Conservation (phyloP, 2,888 invertebrate genomes). For the Chrysolina haemoptera region DNA sequence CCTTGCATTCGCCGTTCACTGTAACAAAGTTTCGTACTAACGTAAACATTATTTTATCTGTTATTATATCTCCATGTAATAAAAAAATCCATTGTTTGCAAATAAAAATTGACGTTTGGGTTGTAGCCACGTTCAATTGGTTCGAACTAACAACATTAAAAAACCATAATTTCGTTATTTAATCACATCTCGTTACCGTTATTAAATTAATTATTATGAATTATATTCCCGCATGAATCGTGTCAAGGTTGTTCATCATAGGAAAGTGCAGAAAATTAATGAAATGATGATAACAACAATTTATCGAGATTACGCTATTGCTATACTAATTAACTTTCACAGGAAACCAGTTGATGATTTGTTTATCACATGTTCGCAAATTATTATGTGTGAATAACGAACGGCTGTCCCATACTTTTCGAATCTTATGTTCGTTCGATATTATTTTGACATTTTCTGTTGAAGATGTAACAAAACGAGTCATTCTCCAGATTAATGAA, state of each 20-base stretch:
- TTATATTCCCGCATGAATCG: constrained; percentile 19
- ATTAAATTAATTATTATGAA: constrained; percentile 27
- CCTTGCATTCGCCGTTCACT: too few species aligned
- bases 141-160: constrained; percentile 9
- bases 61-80: too few species aligned
- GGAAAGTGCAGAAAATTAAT: constrained; percentile 32
- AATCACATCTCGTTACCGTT: constrained; percentile 7
- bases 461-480: too few species aligned
- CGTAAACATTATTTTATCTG: too few species aligned
- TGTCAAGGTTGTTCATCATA: constrained; percentile 35
- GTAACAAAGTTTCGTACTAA: too few species aligned
- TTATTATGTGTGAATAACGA: background rate
- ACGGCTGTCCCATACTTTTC: background rate
- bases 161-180: background rate
- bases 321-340: constrained; percentile 32
- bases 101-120: constrained; percentile 6
- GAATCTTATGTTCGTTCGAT: background rate
- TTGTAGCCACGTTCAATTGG: background rate
- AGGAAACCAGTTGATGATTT: constrained; percentile 23
- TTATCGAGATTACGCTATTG: constrained; percentile 21
- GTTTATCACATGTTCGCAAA: background rate
- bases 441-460: too few species aligned
- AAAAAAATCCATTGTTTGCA: background rate
- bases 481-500: too few species aligned
- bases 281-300: constrained; percentile 28